Percentiles rank a stretch among this genome's conserved stretches.
phyloP scores from a whole-genome alignment of 2,888 invertebrate species.

The Ophraella communa region DNA sequence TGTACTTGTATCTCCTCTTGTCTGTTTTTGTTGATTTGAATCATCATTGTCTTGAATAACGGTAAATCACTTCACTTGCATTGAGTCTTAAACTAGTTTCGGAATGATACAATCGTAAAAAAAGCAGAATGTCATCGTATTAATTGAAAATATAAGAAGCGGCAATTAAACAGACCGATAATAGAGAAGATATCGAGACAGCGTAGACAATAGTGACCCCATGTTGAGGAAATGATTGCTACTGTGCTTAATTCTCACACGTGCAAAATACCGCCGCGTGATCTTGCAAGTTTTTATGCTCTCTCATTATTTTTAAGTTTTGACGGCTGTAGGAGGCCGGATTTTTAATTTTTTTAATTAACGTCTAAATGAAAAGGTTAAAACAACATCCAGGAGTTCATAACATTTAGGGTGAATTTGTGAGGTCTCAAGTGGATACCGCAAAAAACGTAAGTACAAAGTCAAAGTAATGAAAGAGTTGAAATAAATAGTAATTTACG shows the following conservation, averaged over 20 bases:
- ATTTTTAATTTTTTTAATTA: background rate
- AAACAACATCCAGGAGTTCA: background rate
- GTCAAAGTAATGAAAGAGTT: background rate
- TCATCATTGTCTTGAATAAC: background rate
- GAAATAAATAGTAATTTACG: no score
- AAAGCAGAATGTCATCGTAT: conserved; percentile 70
- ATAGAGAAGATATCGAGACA: conserved; percentile 50
- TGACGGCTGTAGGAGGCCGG: background rate
- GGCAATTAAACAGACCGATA: conserved; percentile 64
- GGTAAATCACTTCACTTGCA: background rate
- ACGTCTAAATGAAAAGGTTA: background rate
- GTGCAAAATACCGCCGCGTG: conserved; percentile 36
- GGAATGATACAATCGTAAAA: conserved; percentile 40
- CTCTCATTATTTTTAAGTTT: conserved; percentile 12
- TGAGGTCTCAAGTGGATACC: background rate
- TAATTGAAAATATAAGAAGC: conserved; percentile 72
- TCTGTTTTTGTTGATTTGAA: no score
- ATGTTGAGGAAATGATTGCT: conserved; percentile 55
- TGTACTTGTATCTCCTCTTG: no score
- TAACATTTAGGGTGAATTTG: background rate
- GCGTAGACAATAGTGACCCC: conserved; percentile 52
- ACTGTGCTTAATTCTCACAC: conserved; percentile 48
- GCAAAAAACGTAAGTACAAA: background rate
- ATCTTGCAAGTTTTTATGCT: conserved; percentile 30
- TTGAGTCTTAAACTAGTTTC: background rate